Base-by-base conservation (phyloP, 2,888 invertebrate genomes). In the Bruchidius siliquastri region DNA sequence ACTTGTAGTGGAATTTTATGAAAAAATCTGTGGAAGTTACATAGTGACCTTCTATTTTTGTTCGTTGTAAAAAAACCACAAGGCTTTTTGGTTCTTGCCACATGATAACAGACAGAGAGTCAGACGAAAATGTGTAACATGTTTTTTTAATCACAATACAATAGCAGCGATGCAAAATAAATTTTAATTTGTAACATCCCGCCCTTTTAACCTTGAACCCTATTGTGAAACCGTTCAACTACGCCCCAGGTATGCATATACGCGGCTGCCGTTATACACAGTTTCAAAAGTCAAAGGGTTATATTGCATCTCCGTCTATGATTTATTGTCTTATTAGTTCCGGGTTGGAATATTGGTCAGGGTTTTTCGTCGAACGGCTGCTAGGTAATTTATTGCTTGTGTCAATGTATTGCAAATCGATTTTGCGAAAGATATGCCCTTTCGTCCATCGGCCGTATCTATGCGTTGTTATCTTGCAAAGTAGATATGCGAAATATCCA, bases 321-420 rank as follows among this genome's bases (percentile, higher is more conserved):
- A 82, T 82, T 82, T 82, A 82, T 81, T 79, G 78, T 77, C 76
- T 71, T 76, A 80, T 82, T 81, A 77, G 81, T 82, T 81, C 81
- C 81, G 81, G 80, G 76, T 77, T 77, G 69, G 76, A 78, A 80
- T 77, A 76, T 80, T 79, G 81, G 80, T 80, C 79, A 79, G 78
- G 78, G 78, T 77, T 79, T 79, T 80, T 79, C 76, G 76, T 72
- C 75, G 73, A 76, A 76, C 21, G 49, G 10, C 18, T 49, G 13
- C 8, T 49, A 49, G 13, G 1, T 49, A 49, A 49, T 49, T 49
- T 49, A 49, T 49, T 49, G 49, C 49, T 8, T 49, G 49, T 18
- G 49, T 49, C 49, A 13, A 49, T 49, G 49, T 3, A 8, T 49
- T 13, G 49, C 49, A 49, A 49, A 49, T 49, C 18, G 49, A 49